Base-by-base conservation (phyloP, 2,113 vertebrate species). In the Crocuta crocuta region DNA sequence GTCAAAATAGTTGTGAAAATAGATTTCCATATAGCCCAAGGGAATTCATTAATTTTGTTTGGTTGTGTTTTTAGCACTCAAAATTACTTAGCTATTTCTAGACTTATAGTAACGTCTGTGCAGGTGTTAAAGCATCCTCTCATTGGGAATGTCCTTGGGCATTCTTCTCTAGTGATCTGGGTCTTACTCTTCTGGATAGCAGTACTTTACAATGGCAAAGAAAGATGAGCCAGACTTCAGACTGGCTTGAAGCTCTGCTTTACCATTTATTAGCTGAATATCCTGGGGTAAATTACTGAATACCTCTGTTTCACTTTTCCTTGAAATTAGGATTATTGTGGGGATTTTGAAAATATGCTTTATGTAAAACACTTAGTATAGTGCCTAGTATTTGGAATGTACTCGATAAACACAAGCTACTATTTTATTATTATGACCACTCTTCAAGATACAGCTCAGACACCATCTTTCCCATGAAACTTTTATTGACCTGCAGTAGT, bases 1-100 rank as follows among this genome's bases (percentile, higher is more conserved):
- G 92, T 92, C 50, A 85, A 55, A 94, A 33, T 35, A 48, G 4
- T 89, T 74, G n/a, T 89, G 28, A 84, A 95, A 94, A 53, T 4
- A 92, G 35, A 71, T 96, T 70, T 91, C 86, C 24, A 0, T 12
- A 48, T 0, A 88, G 23, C 2, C 2, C 33, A 71, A 53, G 35
- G 17, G 79, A 90, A 21, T 85, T 63, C 61, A 88, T 39, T 43
- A 53, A 71, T 19, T 66, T 3, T 74, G n/a, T 74, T 50, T 74
- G 70, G 61, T 23, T 15, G 21, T 70, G 71, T 66, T 88, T 24
- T 90, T 90, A 70, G 15, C 28, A n/a, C 63, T 92, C 55, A 50
- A 78, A 88, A 93, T 89, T 55, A 68, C 43, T 68, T 58, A 45
- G 3, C 7, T 43, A 63, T 84, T 93, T 81, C 43, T 83, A 79